Base-by-base conservation (phyloP, 2,113 vertebrate species). In the Rhodinocichla rosea region DNA sequence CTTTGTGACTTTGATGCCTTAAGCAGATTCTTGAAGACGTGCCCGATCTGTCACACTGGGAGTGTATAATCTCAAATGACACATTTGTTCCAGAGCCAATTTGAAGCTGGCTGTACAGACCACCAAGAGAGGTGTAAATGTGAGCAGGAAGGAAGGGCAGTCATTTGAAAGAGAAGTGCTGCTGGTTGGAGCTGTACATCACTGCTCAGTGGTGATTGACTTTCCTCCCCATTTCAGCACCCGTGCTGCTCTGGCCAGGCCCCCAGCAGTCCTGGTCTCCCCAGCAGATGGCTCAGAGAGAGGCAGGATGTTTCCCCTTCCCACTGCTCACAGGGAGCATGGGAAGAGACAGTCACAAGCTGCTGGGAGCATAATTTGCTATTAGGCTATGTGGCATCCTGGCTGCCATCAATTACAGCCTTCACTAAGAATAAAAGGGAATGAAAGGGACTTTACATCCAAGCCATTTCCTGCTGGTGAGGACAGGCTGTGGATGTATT, bases 271-370 rank as follows among this genome's bases (percentile, higher is more conserved):
- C 24, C 69, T 53, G 15, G 2, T 52, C 24, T 74, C 35, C 12
- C 17, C 3, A 2, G 11, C 0, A 1, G 45, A 21, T 35, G 75
- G 50, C 71, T 92, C 3, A 5, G 71, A 42, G 42, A 49, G 56
- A 45, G 42, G 10, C 2, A 10, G 79, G 70, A 62, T 76, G 7
- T 62, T 60, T 57, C 8, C 40, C 2, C 6, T 11, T 90, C 64
- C 77, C 65, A 22, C 20, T 0, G 2, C 13, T 59, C 0, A 0
- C 26, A 18, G 42, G 67, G 57, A 70, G 27, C n/a, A 12, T 13
- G 24, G 63, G 27, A 50, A 90, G 35, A 30, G 40, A 68, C 35
- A 39, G 53, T 22, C 11, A 3, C 24, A 35, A 55, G 79, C 39
- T 47, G 28, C 67, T 62, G 74, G 50, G 53, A 84, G 39, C 0